These are phyloP conservation scores for Gymnorhina tibicen DNA, from an alignment of 2,113 vertebrate genomes.

Conservation along the genomic window DNA sequence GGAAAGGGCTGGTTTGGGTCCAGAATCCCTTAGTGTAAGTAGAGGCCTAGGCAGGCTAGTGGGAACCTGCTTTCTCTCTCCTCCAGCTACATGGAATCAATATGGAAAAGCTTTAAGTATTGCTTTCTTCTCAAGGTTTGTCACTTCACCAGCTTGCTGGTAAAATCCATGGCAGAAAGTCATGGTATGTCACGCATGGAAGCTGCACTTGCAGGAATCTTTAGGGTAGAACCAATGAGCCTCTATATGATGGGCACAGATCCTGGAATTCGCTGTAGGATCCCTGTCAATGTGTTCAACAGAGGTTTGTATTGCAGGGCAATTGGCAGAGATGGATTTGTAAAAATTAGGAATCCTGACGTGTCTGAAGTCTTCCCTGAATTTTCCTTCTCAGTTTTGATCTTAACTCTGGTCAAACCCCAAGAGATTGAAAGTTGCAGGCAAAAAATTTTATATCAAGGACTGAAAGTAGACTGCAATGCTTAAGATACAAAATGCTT, in stretches of 20 bases:
- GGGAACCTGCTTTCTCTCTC: not conserved
- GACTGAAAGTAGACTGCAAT: not conserved
- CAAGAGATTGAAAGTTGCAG: not conserved
- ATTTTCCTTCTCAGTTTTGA: not conserved
- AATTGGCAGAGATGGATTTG: not conserved
- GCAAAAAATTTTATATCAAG: not conserved
- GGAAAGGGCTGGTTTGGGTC: not conserved
- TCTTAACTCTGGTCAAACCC: not conserved
- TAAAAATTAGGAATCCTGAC: not conserved
- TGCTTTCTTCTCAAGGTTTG: not conserved
- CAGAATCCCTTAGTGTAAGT: not conserved
- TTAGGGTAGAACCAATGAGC: not conserved
- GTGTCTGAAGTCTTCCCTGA: not conserved
- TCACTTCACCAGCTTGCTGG: not conserved
- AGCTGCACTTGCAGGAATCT: not conserved
- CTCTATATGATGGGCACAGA: not conserved
- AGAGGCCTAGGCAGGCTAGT: not conserved
- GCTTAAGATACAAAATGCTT: not conserved
- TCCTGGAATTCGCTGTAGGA: not conserved
- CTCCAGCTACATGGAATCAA: not conserved
- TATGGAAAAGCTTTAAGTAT: not conserved
- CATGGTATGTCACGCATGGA: not conserved
- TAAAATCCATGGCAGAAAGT: not conserved
- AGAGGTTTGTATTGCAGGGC: not conserved
- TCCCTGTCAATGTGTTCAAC: not conserved